These are phyloP conservation scores for Pterocles orientalis DNA, from an alignment of 2,113 vertebrate species.

Conservation along the genomic window DNA sequence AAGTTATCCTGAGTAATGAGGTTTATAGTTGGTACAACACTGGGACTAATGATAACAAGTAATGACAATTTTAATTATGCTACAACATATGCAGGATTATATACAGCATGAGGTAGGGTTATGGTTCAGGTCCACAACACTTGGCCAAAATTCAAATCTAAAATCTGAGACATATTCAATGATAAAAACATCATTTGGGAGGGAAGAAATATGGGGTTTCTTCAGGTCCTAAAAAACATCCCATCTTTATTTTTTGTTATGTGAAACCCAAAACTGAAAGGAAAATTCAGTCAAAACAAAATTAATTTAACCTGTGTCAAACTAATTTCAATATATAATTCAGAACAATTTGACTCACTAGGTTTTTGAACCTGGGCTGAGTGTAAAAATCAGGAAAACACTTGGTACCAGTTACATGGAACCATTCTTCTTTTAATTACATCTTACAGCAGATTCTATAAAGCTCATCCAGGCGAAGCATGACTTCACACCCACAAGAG, in stretches of 20 bases:
- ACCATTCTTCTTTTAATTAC: not conserved
- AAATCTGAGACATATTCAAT: not conserved
- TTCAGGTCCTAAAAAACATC: not conserved
- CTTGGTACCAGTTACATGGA: not conserved
- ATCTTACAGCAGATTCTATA: not conserved
- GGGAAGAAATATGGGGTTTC: not conserved
- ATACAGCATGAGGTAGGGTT: not conserved
- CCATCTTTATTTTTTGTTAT: not conserved
- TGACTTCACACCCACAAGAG: not conserved
- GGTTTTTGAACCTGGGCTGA: not conserved
- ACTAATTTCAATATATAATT: not conserved
- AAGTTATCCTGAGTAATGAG: not conserved
- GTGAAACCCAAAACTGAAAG: not conserved
- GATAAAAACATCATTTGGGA: not conserved
- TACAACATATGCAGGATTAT: not conserved
- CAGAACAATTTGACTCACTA: not conserved
- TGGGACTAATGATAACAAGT: not conserved
- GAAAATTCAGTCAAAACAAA: not conserved
- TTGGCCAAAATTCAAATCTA: not conserved
- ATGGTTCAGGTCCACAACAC: not conserved
- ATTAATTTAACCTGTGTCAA: not conserved
- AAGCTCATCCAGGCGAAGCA: not conserved
- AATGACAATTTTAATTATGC: not conserved
- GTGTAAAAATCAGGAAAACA: not conserved
- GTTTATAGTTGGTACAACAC: not conserved